Evolutionary conservation across 2,888 invertebrate species (phyloP), one percentile per base, ranked within the genome.

Genomic region (Athalia rosae): DNA sequence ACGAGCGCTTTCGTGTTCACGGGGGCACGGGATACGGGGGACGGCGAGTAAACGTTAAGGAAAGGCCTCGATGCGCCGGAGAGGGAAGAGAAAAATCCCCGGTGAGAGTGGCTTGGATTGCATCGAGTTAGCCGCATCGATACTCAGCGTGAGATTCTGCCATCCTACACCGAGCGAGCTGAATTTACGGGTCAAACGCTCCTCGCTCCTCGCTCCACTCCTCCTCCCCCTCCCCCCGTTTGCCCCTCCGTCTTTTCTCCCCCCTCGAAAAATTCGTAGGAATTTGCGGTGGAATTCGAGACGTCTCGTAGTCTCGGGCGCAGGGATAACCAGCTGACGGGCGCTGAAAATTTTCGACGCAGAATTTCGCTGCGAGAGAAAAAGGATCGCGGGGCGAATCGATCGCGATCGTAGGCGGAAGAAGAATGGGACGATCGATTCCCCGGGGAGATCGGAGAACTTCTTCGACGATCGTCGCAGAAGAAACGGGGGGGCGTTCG

Each of bases 91-190:
- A 41, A 48, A 53, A 61, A 13, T 15, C 13, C 8, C 45, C 81
- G 80, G 83, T 80, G 85, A 88, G 85, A 88, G 85, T 89, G 86
- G 87, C 85, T 88, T 86, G 85, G 85, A 85, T 89, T 89, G 89
- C 89, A 85, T 82, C 86, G 84, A 86, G 87, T 89, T 89, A 88
- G 81, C 85, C 87, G 88, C 86, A 85, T 88, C 86, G 84, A 85
- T 88, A 86, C 85, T 83, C 81, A 82, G 78, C 87, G 86, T 86
- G 85, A 86, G 87, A 87, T 83, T 82, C 82, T 81, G 82, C 82
- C 83, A 84, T 83, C 79, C 81, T 80, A 84, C 80, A 81, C 80
- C 76, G 66, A 76, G 53, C n/a, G n/a, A 78, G 15, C 59, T 71
- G 69, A 78, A 80, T 77, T 69, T 69, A 71, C 71, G 71, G 71